Conservation (phyloP, 1,140 invertebrate genomes). For the Euborellia annulipes region DNA sequence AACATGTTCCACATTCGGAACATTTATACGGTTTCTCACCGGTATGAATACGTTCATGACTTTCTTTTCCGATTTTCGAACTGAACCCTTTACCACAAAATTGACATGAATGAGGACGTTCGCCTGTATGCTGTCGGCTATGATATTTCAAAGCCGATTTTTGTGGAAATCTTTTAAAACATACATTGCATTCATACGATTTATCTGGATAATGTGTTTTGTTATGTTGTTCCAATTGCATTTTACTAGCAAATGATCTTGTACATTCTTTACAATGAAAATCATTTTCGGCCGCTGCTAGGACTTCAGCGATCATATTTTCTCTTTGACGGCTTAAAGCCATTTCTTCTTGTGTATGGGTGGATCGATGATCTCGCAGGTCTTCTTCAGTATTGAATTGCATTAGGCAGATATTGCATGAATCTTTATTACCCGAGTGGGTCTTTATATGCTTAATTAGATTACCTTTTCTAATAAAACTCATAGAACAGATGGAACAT, state of each 20-base stretch:
- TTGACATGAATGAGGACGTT: constrained; percentile 46
- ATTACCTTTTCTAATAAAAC: too few relatives aligned
- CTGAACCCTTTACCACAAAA: constrained; percentile 44
- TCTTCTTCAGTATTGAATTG: not conserved
- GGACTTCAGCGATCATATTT: too few relatives aligned
- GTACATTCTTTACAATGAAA: constrained; percentile 27
- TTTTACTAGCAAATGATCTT: constrained; percentile 21
- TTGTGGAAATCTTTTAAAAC: constrained; percentile 3
- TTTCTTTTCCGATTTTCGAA: constrained; percentile 29
- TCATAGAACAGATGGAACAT: constrained; percentile 37
- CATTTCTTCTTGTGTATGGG: constrained; percentile 25
- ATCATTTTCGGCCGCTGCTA: constrained; percentile 2
- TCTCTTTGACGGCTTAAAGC: not conserved
- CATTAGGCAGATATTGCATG: constrained; percentile 30
- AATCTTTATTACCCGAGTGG: not conserved
- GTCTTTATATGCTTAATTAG: constrained; percentile 2
- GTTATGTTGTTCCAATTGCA: constrained; percentile 4
- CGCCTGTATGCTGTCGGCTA: constrained; percentile 49
- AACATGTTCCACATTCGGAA: constrained; percentile 28
- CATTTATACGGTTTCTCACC: constrained; percentile 42
- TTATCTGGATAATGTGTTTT: constrained; percentile 9
- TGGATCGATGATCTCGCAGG: not conserved
- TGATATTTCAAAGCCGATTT: constrained; percentile 20
- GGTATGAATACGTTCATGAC: constrained; percentile 37
- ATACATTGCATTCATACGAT: constrained; percentile 7